Conservation (phyloP, 2,113 vertebrate species). For the Neogale vison region DNA sequence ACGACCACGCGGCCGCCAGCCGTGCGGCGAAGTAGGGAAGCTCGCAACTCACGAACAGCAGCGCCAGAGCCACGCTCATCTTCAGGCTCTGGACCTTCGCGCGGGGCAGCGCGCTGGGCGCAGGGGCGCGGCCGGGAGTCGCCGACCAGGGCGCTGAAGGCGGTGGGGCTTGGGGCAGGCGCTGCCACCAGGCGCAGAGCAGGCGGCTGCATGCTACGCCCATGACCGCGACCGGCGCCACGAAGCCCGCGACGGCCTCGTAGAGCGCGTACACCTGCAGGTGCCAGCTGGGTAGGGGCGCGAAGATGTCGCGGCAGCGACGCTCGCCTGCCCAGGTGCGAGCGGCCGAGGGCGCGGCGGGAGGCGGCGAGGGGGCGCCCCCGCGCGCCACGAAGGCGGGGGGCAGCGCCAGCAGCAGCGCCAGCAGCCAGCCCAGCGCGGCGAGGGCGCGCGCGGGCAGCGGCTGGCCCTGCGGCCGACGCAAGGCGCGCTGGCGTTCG, state of each 20-base stretch:
- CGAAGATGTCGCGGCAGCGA: constrained; percentile 76
- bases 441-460: constrained; percentile 74
- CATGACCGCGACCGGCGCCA: constrained; percentile 71
- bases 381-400: constrained; percentile 75
- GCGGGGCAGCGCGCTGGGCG: constrained; percentile 71
- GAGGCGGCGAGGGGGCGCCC: neutral
- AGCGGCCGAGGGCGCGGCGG: neutral
- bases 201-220: constrained; percentile 66
- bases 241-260: constrained; percentile 75
- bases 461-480: constrained; percentile 54
- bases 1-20: constrained; percentile 74
- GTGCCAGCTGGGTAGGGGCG: constrained; percentile 80
- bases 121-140: neutral
- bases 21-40: constrained; percentile 80
- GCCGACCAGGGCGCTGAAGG: neutral
- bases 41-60: constrained; percentile 81
- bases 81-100: constrained; percentile 82
- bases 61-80: constrained; percentile 80
- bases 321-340: neutral
- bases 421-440: constrained; percentile 79
- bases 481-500: constrained; percentile 76
- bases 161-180: neutral
- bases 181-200: constrained; percentile 52
- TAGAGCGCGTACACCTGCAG: constrained; percentile 71
- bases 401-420: constrained; percentile 82